These are phyloP conservation scores for Haliclystus octoradiatus DNA, from an alignment of 30 jellyfish, hydroid and myxozoan species.

Conservation along the genomic window DNA sequence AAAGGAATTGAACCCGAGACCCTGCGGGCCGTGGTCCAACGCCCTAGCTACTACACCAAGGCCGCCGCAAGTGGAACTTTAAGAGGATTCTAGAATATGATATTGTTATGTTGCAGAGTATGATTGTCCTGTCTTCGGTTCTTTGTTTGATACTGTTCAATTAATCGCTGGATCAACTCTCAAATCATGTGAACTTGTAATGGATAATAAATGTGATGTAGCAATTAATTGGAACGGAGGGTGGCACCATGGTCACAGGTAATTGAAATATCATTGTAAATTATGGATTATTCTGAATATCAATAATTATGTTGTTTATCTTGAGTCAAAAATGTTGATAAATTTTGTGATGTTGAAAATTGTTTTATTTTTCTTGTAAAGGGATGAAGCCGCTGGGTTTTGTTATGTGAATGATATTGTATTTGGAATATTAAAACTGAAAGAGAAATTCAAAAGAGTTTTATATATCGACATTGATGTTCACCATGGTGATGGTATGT, in stretches of 20 bases:
- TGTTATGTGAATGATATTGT: constrained; percentile 95
- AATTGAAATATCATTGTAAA: background rate
- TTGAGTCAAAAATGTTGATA: background rate
- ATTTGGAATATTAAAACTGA: constrained; percentile 59
- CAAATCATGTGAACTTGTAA: constrained; percentile 55
- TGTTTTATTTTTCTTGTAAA: background rate
- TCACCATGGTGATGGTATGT: constrained; percentile 95
- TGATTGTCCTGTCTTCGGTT: constrained; percentile 71
- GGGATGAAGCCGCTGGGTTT: constrained; percentile 98
- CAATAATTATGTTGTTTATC: background rate
- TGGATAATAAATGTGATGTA: constrained; percentile 12
- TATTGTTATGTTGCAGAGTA: constrained; percentile 40
- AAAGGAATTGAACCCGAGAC: too few species aligned
- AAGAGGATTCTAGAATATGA: background rate
- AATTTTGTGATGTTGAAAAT: background rate
- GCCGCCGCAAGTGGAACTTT: too few species aligned
- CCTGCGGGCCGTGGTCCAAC: too few species aligned
- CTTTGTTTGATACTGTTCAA: constrained; percentile 28
- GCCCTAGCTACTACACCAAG: too few species aligned
- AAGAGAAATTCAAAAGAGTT: constrained; percentile 36
- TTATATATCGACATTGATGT: constrained; percentile 73
- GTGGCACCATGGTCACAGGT: constrained; percentile 98
- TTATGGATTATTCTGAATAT: too few species aligned
- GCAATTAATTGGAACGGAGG: constrained; percentile 78
- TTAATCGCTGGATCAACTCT: constrained; percentile 69